Percentiles rank a stretch among this genome's conserved stretches.
Evolutionary conservation across 2,888 invertebrate genomes (phyloP).

Genomic region (Temnothorax ravouxi): DNA sequence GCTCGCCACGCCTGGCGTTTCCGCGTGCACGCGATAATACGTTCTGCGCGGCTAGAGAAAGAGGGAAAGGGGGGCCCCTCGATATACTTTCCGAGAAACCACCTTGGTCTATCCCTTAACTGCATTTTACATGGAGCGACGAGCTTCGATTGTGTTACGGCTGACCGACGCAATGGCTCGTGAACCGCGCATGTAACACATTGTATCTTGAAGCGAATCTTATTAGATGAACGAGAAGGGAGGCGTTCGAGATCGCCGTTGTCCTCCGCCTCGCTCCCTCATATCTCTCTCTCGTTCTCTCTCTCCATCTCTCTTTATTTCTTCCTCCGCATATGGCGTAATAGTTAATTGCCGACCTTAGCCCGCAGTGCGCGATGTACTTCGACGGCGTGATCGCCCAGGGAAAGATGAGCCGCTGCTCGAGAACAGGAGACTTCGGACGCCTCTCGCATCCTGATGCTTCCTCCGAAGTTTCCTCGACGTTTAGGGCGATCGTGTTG

Average conservation of each 20-base stretch:
- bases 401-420: slow-evolving; percentile 45
- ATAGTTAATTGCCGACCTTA: slow-evolving; percentile 60
- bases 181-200: slow-evolving; percentile 49
- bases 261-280: slow-evolving; percentile 1
- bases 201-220: slow-evolving; percentile 56
- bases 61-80: background rate
- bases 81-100: slow-evolving; percentile 52
- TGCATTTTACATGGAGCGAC: slow-evolving; percentile 38
- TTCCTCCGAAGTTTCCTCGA: slow-evolving; percentile 66
- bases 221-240: slow-evolving; percentile 52
- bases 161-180: slow-evolving; percentile 42
- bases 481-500: slow-evolving; percentile 56
- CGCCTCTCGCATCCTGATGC: slow-evolving; percentile 38
- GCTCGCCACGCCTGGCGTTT: slow-evolving; percentile 50
- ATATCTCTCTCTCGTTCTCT: background rate
- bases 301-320: background rate
- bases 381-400: slow-evolving; percentile 54
- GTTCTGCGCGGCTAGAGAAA: slow-evolving; percentile 11
- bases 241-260: slow-evolving; percentile 43
- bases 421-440: slow-evolving; percentile 33
- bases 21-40: slow-evolving; percentile 51
- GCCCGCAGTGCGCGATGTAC: slow-evolving; percentile 48
- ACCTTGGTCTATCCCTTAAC: slow-evolving; percentile 28
- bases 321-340: slow-evolving; percentile 34
- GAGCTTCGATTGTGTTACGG: slow-evolving; percentile 43